Evolutionary conservation across 1,140 invertebrate genomes (phyloP).

Genomic region (Diprion similis): DNA sequence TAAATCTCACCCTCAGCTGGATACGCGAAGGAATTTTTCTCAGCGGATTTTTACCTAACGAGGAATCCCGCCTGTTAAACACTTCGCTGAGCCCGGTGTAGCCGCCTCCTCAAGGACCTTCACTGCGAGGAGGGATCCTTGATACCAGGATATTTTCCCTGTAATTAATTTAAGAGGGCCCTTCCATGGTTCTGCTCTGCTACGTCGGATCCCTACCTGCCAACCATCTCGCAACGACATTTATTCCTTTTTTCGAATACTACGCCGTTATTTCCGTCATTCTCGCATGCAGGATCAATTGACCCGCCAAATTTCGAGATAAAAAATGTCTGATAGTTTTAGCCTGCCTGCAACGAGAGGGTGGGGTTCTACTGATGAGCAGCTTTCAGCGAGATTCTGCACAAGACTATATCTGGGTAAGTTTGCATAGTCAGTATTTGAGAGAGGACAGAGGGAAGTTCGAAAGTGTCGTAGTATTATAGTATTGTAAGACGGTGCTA

Average conservation of each 20-base stretch:
- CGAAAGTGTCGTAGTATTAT: conserved; percentile 43
- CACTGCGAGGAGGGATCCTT: conserved; percentile 29
- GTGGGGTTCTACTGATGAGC: conserved; percentile 7
- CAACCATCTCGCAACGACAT: too few relatives aligned
- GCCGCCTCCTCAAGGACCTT: conserved; percentile 25
- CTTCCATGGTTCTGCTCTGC: conserved; percentile 16
- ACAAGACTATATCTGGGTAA: too few relatives aligned
- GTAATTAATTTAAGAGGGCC: conserved; percentile 57
- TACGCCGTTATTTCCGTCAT: too few relatives aligned
- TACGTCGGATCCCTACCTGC: too few relatives aligned
- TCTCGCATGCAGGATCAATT: too few relatives aligned
- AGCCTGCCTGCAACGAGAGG: background rate
- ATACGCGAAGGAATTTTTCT: conserved; percentile 43
- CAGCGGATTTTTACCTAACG: conserved; percentile 42
- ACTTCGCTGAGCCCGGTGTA: conserved; percentile 36
- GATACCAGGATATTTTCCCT: conserved; percentile 53
- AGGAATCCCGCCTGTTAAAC: conserved; percentile 43
- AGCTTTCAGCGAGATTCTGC: conserved; percentile 6
- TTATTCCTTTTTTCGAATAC: too few relatives aligned
- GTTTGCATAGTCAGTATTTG: too few relatives aligned
- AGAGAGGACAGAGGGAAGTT: conserved; percentile 32
- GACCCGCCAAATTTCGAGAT: too few relatives aligned
- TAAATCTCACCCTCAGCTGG: conserved; percentile 37
- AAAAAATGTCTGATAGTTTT: too few relatives aligned
- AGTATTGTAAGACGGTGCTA: conserved; percentile 50